Conservation (phyloP, 2,797 vertebrate species). For the Rhadinocentrus ornatus region DNA sequence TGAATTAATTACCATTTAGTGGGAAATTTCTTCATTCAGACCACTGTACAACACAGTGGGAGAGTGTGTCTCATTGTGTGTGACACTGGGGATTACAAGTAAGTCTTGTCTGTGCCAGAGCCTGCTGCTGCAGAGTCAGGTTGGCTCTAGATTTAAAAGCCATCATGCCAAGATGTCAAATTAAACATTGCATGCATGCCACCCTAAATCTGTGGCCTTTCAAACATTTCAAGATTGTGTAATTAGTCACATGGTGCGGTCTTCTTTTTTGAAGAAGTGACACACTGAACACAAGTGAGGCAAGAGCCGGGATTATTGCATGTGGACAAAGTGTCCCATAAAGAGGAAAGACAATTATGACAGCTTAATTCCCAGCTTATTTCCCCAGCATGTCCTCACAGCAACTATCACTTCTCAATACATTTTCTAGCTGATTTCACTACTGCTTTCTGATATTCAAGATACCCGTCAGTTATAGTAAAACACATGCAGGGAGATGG, state of each 20-base stretch:
- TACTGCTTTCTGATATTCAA: constrained; percentile 40
- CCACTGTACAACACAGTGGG: constrained; percentile 18
- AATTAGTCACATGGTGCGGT: constrained; percentile 68
- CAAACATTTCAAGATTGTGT: constrained; percentile 68
- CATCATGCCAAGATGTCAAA: constrained; percentile 65
- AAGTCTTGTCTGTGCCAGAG: constrained; percentile 53
- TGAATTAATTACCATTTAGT: constrained; percentile 18
- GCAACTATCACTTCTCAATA: constrained; percentile 12
- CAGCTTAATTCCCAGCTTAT: constrained; percentile 40
- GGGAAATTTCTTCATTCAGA: constrained; percentile 24
- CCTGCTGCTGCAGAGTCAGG: constrained; percentile 54
- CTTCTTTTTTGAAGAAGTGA: constrained; percentile 42
- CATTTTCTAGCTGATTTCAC: constrained; percentile 23
- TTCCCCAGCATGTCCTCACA: constrained; percentile 20
- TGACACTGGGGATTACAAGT: constrained; percentile 54
- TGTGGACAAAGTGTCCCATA: constrained; percentile 50
- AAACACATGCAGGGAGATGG: constrained; percentile 38
- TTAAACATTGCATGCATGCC: constrained; percentile 70
- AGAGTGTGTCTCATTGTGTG: constrained; percentile 43
- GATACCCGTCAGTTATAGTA: constrained; percentile 52
- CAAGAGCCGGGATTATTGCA: constrained; percentile 46
- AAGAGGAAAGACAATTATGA: constrained; percentile 49
- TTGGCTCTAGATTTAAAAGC: constrained; percentile 63
- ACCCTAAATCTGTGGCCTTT: constrained; percentile 69
- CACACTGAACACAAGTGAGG: constrained; percentile 42